Base-by-base conservation (phyloP, 2,113 vertebrate genomes). In the Pseudopodoces humilis region DNA sequence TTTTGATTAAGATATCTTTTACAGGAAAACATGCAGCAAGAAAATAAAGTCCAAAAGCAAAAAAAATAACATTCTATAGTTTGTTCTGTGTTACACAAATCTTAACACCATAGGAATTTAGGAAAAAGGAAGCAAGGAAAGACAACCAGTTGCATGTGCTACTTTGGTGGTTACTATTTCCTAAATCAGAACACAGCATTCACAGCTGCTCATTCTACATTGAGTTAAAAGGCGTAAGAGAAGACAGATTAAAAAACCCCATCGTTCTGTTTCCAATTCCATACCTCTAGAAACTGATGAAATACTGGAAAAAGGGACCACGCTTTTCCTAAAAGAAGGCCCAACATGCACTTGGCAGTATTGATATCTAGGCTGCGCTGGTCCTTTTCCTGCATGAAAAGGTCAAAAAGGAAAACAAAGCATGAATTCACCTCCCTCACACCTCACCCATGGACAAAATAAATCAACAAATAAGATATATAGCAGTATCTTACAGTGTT, bases 351-450 rank as follows among this genome's bases (percentile, higher is more conserved):
- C 95, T 99, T 99, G 97, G 99, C 99, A 97, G 99, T 99, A 98
- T 99, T 99, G 93, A 99, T 98, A 97, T 99, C 99, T 98, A 99
- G 98, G 98, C 99, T 99, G 98, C 99, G 98, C 97, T 99, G 99
- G 97, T 99, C 99, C 95, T 99, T 99, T 98, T 99, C 99, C 99
- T 99, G 98, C 96, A 97, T 39, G 17, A 47, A 76, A 75, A 95
- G 77, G 76, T 83, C 69, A 90, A 83, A 84, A 90, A 56, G 16
- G 21, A 39, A 63, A 62, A 64, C 11, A 64, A 11, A 62, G 4
- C 58, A 53, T 21, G 37, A 89, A 81, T 79, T 89, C 69, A 69
- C 74, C 95, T 82, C 56, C 23, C 23, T n/a, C 24, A 74, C 60
- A 94, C 50, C 67, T 92, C 81, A 94, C 15, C 70, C 89, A 69